A percentile compares a stretch with the other conserved stretches of the same genome.
Evolutionary conservation across 1,140 invertebrate species (phyloP).

Genomic region (Pollicipes pollicipes): DNA sequence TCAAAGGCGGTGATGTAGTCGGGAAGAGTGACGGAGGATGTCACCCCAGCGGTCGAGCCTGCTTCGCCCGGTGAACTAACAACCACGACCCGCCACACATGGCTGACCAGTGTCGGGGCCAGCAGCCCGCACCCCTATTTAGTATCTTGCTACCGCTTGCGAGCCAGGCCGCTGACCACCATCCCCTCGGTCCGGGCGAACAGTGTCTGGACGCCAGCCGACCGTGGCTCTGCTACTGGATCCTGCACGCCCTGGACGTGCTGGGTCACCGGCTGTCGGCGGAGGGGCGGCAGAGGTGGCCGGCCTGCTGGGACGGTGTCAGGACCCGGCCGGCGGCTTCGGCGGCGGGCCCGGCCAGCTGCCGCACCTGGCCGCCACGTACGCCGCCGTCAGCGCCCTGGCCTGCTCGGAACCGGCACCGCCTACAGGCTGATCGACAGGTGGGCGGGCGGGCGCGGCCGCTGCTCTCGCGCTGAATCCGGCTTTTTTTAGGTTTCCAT

Average conservation of each 20-base stretch:
- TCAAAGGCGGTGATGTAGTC: too few relatives aligned
- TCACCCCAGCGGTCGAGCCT: too few relatives aligned
- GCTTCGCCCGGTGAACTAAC: too few relatives aligned
- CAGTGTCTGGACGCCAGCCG: too few relatives aligned
- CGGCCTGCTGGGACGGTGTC: slow-evolving; percentile 36
- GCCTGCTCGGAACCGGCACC: slow-evolving; percentile 67
- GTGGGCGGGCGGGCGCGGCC: slow-evolving; percentile 26
- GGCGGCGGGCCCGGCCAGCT: slow-evolving; percentile 80
- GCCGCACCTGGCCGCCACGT: slow-evolving; percentile 87
- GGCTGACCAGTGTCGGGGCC: too few relatives aligned
- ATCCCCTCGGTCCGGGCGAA: too few relatives aligned
- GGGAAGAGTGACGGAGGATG: too few relatives aligned
- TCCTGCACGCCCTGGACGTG: slow-evolving; percentile 69
- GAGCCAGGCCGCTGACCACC: too few relatives aligned
- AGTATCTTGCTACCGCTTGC: too few relatives aligned
- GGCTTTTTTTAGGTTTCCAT: slow-evolving; percentile 2
- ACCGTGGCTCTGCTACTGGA: slow-evolving; percentile 73
- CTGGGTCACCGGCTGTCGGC: slow-evolving; percentile 50
- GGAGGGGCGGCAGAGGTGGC: slow-evolving; percentile 44
- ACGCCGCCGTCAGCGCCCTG: slow-evolving; percentile 85
- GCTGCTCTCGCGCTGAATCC: slow-evolving; percentile 4
- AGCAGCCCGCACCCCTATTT: too few relatives aligned
- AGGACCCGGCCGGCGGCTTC: slow-evolving; percentile 41
- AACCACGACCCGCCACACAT: too few relatives aligned
- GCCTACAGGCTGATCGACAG: slow-evolving; percentile 74